Base-by-base conservation (phyloP, 2,888 invertebrate species). In the Sclerodermus sp. region DNA sequence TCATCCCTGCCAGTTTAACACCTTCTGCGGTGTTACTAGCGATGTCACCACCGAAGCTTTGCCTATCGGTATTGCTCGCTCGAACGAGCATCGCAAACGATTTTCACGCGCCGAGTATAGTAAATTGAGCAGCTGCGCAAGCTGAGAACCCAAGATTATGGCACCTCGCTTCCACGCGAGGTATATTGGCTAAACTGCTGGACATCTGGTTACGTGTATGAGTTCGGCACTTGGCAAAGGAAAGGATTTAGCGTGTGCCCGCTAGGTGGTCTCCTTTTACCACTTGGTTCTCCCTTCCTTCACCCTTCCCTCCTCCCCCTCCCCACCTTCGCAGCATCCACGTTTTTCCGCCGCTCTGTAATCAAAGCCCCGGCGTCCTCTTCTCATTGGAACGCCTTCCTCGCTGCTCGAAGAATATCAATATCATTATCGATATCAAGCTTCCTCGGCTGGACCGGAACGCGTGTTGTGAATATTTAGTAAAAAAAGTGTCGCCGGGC, bases 291-390 rank as follows among this genome's bases (percentile, higher is more conserved):
- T 38, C 44, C 40, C 23, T 42, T 47, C 37, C 34, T n/a, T 37
- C 42, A 30, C 46, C 47, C 41, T 48, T 44, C 36, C 45, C 31
- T 45, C 36, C 40, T 47, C 39, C 42, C 51, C 42, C 14, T 37
- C 14, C n/a, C 14, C 38, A 29, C 12, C 60, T 51, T 53, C 52
- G 42, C 43, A 55, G 57, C 57, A 50, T 46, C 52, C 32, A 32
- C 15, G 52, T 51, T 53, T 63, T 60, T 59, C 54, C 55, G 54
- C 66, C 66, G 68, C 66, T 68, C 68, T 68, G 63, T 71, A 73
- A 75, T 76, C 74, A 68, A 59, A 58, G 53, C 45, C 34, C 40
- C 18, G 45, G 47, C 47, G 47, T 49, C 49, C n/a, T 38, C 23
- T 37, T 50, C 57, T 68, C 64, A 67, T 71, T 67, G 68, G 64